phyloP scores from a whole-genome alignment of 2,113 vertebrate species.

The Poicephalus meyeri region DNA sequence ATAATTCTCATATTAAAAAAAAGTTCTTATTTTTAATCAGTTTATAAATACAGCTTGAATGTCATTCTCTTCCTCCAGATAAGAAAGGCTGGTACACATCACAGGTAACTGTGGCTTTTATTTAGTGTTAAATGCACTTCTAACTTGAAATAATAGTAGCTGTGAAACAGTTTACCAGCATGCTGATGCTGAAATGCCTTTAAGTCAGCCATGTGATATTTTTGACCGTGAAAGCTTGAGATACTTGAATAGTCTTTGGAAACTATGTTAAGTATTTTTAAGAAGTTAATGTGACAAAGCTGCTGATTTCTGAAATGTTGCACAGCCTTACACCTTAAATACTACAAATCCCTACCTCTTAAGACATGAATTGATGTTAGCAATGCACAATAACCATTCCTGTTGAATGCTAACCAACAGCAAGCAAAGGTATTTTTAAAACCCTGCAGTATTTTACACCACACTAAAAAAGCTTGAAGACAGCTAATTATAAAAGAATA shows the following conservation, averaged over 20 bases:
- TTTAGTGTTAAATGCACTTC: neutral
- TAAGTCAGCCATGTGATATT: conserved; percentile 20
- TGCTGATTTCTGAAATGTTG: conserved; percentile 10
- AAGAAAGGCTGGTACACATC: neutral
- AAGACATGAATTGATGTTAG: neutral
- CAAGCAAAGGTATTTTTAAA: neutral
- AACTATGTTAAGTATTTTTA: conserved; percentile 49
- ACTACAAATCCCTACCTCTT: neutral
- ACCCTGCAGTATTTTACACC: neutral
- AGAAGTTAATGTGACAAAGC: conserved; percentile 42
- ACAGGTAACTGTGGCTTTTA: neutral
- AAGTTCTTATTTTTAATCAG: neutral
- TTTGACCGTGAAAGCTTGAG: neutral
- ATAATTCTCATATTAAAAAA: neutral
- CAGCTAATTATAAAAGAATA: neutral
- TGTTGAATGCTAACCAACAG: neutral
- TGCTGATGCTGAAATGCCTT: conserved; percentile 6
- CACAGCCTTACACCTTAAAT: neutral
- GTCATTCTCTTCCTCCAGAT: neutral
- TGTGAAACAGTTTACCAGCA: neutral
- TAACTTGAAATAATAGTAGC: neutral
- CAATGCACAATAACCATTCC: neutral
- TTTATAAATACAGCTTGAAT: neutral
- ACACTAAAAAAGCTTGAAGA: neutral
- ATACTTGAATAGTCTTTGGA: conserved; percentile 30